Base-by-base conservation (phyloP, 2,113 vertebrate species). In the Crypturellus undulatus region DNA sequence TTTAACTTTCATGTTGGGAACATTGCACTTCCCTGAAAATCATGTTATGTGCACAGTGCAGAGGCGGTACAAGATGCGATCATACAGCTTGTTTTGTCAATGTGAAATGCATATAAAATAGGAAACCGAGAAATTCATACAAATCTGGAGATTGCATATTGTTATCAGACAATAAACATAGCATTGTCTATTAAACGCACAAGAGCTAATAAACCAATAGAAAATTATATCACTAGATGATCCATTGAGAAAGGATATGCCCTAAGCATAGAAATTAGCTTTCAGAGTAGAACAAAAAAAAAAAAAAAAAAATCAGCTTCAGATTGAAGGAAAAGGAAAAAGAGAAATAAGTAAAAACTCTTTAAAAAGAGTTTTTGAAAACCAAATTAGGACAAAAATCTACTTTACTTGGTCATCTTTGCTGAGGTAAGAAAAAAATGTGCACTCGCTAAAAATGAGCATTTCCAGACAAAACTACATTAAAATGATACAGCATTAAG, bases 21-120 rank as follows among this genome's bases (percentile, higher is more conserved):
- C 26, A 25, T 16, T 21, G 88, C 76, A 59, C 79, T 60, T 89
- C 79, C 79, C 87, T 92, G 85, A 80, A 95, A 94, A 72, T 81
- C 60, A 81, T 21, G 12, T 75, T 64, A 81, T 78, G 82, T 40
- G 72, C 15, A 86, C 88, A 80, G 59, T 11, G 47, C 38, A 64
- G 9, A 71, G 54, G 64, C 59, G 72, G 63, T 36, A 85, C 28
- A 83, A 47, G 45, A 72, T 34, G 32, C 12, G 28, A 79, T 7
- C 21, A 76, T 13, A 64, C 14, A 40, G 11, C 17, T 54, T 59
- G 3, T 30, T 73, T 52, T 67, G 20, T 54, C 51, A 49, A 12
- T 25, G 52, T 3, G 7, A 82, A 87, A 77, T 28, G 77, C 13
- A 40, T 40, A 36, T 2, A 40, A 69, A 83, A 62, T n/a, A 54